These are phyloP conservation scores for Bombyx huttoni DNA, from an alignment of 2,888 invertebrate species.

Conservation along the genomic window DNA sequence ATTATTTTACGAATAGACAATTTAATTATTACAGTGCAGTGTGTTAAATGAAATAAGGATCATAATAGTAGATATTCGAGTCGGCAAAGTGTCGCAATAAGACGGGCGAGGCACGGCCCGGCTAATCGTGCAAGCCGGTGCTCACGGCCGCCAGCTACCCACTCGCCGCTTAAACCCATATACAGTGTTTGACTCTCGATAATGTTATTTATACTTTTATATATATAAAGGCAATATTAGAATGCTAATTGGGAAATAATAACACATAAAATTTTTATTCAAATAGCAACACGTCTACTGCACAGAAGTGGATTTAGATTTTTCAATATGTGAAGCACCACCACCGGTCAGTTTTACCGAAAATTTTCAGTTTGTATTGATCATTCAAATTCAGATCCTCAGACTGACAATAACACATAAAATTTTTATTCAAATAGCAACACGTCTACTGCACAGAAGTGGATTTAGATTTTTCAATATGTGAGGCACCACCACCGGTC, in stretches of 20 bases:
- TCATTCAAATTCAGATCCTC: too few relatives aligned
- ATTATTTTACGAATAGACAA: not conserved
- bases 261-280: constrained; percentile 7
- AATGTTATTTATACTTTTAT: constrained; percentile 62
- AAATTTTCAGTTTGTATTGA: too few relatives aligned
- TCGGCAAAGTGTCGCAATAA: constrained; percentile 49
- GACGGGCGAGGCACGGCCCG: constrained; percentile 27
- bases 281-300: not conserved
- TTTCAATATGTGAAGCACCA: too few relatives aligned
- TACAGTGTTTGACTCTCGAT: constrained; percentile 52
- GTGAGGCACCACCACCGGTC: too few relatives aligned
- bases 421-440: not conserved
- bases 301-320: not conserved
- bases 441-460: not conserved
- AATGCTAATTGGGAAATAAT: constrained; percentile 45
- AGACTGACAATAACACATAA: too few relatives aligned
- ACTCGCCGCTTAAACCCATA: constrained; percentile 65
- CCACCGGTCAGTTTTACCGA: too few relatives aligned
- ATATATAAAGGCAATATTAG: constrained; percentile 34
- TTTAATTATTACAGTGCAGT: not conserved
- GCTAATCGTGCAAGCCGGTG: constrained; percentile 52
- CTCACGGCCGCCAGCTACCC: constrained; percentile 67
- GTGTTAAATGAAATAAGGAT: constrained; percentile 15
- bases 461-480: too few relatives aligned
- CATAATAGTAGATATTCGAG: constrained; percentile 15